Percentiles rank a stretch among this genome's conserved stretches.
Evolutionary conservation across 2,888 invertebrate genomes (phyloP).

Genomic region (Drosophila austrosaltans): DNA sequence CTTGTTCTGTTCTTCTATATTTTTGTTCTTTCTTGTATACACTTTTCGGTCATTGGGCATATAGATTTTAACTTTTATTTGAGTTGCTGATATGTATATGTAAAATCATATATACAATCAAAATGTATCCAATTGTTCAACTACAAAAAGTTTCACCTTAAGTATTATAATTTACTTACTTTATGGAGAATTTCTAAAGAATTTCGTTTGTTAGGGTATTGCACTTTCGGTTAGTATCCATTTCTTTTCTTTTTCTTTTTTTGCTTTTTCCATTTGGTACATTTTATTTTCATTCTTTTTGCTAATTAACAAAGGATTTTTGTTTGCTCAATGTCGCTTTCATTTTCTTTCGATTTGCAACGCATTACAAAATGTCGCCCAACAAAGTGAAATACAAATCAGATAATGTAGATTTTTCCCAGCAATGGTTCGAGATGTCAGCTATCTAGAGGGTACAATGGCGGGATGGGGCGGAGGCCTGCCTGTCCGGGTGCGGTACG

Average conservation of each 20-base stretch:
- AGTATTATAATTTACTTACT: too few species aligned
- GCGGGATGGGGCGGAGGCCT: background rate
- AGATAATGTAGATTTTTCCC: slow-evolving; percentile 59
- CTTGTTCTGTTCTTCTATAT: slow-evolving; percentile 12
- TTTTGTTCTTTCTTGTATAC: slow-evolving; percentile 8
- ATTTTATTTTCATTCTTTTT: slow-evolving; percentile 26
- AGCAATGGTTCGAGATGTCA: slow-evolving; percentile 1
- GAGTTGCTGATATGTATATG: too few species aligned
- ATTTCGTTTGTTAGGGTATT: background rate
- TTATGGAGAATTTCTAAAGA: background rate
- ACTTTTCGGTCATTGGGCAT: background rate
- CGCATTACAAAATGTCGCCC: slow-evolving; percentile 68
- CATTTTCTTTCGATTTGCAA: slow-evolving; percentile 63
- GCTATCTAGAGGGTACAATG: slow-evolving; percentile 2
- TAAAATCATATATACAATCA: too few species aligned
- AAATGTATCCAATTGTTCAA: too few species aligned
- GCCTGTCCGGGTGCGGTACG: slow-evolving; percentile 23
- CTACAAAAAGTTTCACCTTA: background rate
- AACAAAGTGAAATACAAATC: slow-evolving; percentile 56
- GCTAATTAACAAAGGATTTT: slow-evolving; percentile 71
- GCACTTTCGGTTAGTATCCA: background rate
- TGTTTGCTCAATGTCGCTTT: slow-evolving; percentile 41
- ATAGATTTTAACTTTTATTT: background rate
- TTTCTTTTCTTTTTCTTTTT: background rate
- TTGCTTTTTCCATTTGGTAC: background rate